Conservation (phyloP, 2,797 vertebrate species). For the Phataginus tricuspis region DNA sequence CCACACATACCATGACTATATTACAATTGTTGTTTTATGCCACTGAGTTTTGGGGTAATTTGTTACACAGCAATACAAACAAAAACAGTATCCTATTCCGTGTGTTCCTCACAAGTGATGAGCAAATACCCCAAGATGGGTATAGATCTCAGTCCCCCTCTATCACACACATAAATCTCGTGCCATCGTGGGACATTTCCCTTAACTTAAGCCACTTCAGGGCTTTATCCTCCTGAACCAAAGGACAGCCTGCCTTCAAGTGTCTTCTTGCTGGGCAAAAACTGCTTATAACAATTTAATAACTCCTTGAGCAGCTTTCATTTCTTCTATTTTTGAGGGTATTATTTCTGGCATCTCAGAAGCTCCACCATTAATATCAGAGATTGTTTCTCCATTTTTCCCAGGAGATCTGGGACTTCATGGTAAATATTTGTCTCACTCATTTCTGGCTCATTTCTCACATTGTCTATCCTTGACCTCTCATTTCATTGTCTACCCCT, state of each 20-base stretch:
- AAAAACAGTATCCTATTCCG: neutral
- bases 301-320: neutral
- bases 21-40: neutral
- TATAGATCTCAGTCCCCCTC: neutral
- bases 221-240: neutral
- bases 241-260: constrained; percentile 18
- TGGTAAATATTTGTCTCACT: neutral
- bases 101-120: neutral
- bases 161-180: neutral
- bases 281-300: neutral
- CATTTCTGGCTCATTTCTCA: neutral
- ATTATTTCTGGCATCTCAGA: neutral
- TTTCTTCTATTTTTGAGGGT: neutral
- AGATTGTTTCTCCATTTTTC: neutral
- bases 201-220: neutral
- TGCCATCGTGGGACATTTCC: neutral
- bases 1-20: neutral
- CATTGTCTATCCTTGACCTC: neutral
- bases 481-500: neutral
- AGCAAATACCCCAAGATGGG: neutral
- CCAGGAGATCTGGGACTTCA: neutral
- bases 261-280: neutral
- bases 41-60: neutral
- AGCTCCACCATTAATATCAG: neutral
- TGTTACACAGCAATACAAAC: neutral